These are phyloP conservation scores for Cebus imitator DNA, from an alignment of 2,113 vertebrate species.

Conservation along the genomic window DNA sequence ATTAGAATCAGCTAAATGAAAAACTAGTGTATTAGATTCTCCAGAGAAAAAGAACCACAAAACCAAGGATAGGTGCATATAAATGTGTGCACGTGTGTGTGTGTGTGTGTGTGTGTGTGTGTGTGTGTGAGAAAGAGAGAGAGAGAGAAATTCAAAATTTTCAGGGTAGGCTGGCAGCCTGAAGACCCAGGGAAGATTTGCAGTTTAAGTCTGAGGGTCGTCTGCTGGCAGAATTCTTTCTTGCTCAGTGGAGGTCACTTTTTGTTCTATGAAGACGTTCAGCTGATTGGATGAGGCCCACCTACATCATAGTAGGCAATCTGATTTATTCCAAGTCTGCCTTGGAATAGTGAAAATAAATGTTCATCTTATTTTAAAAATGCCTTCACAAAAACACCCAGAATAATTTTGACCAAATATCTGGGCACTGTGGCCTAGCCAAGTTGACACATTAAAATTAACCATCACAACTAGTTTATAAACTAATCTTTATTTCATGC, in stretches of 20 bases:
- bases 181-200: background rate
- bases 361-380: background rate
- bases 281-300: background rate
- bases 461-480: background rate
- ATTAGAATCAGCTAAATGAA: background rate
- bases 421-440: background rate
- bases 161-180: background rate
- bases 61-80: background rate
- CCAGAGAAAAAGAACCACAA: background rate
- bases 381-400: background rate
- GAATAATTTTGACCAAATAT: background rate
- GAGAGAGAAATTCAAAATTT: background rate
- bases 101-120: rapidly evolving
- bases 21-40: background rate
- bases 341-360: background rate
- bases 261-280: background rate
- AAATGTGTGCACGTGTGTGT: no score
- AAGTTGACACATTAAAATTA: background rate
- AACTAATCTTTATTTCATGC: background rate
- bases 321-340: background rate
- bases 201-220: background rate
- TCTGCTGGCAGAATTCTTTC: background rate
- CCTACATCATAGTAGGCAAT: background rate
- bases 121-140: no score
- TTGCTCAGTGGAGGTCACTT: background rate